Base-by-base conservation (phyloP, 1,140 invertebrate species). In the Trichogramma pretiosum region DNA sequence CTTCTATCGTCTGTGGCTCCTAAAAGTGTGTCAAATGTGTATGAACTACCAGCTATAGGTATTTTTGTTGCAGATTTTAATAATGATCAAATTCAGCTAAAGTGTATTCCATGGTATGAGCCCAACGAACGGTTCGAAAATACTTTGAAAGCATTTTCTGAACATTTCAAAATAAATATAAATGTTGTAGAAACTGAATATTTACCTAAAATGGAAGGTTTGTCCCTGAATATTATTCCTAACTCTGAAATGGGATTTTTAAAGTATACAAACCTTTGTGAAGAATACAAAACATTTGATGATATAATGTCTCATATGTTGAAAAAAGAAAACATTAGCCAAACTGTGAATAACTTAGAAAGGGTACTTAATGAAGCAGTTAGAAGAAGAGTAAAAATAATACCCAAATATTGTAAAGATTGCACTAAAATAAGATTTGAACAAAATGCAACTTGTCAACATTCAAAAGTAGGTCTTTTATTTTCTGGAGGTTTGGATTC, bases 401-500 rank as follows among this genome's bases (percentile, higher is more conserved):
- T 84, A 50, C 80, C 83, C 16, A 67, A 75, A 35, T 74, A 72
- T 62, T 91, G 87, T 59, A 77, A 77, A 60, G 63, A 72, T 33
- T 89, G 85, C 60, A 63, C 80, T 33, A 59, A 50, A 54, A 49
- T 51, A n/a, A 46, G 56, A 47, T 50, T 51, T 39, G 50, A 41
- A 3, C 42, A 61, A 21, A 51, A 28, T 33, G 10, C 59, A 17
- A 46, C 14, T 5, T 83, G 81, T 62, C 46, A 50, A 40, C 90
- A 94, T 73, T 74, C 86, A 16, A 84, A 85, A 67, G 70, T 91
- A 30, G 91, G 84, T 24, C 70, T 98, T 50, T 72, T 96, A 55
- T 98, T 97, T 76, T 98, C 93, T 57, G 94, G 94, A 44, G 95
- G 95, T 21, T 73, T 98, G 11, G 95, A 98, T 73, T 98, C 93